Evolutionary conservation across 2,888 invertebrate species (phyloP).

Genomic region (Drosophila fulvimacula): DNA sequence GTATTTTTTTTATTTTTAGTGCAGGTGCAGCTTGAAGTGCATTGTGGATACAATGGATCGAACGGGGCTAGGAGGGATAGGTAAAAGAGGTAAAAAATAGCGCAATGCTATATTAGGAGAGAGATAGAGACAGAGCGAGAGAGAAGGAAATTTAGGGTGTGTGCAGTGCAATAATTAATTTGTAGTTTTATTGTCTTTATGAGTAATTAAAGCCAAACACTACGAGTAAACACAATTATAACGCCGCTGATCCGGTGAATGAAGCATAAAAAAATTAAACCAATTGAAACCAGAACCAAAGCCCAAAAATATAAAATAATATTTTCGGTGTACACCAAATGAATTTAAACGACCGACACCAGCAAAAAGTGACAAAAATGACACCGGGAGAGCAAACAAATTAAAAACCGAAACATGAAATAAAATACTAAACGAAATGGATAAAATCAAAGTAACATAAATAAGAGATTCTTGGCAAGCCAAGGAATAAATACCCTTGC

Average conservation of each 20-base stretch:
- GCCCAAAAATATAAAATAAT: constrained; percentile 23
- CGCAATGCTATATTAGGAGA: background rate
- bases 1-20: constrained; percentile 25
- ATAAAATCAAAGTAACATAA: constrained; percentile 12
- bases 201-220: constrained; percentile 45
- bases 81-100: background rate
- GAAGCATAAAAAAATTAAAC: constrained; percentile 4
- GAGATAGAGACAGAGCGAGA: constrained; percentile 24
- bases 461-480: constrained; percentile 19
- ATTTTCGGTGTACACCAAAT: background rate
- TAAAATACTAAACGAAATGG: constrained; percentile 19
- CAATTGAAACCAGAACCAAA: constrained; percentile 13
- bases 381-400: constrained; percentile 4
- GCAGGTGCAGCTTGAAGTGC: constrained; percentile 50
- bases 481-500: constrained; percentile 34
- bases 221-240: constrained; percentile 9
- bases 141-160: constrained; percentile 24
- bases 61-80: constrained; percentile 21
- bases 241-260: constrained; percentile 26
- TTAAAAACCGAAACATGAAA: constrained; percentile 19
- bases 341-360: background rate
- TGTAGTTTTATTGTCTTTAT: constrained; percentile 32
- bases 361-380: constrained; percentile 5
- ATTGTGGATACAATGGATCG: constrained; percentile 13
- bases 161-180: constrained; percentile 39